These are phyloP conservation scores for Cartodere bifasciata DNA, from an alignment of 2,888 invertebrate genomes.

Conservation along the genomic window DNA sequence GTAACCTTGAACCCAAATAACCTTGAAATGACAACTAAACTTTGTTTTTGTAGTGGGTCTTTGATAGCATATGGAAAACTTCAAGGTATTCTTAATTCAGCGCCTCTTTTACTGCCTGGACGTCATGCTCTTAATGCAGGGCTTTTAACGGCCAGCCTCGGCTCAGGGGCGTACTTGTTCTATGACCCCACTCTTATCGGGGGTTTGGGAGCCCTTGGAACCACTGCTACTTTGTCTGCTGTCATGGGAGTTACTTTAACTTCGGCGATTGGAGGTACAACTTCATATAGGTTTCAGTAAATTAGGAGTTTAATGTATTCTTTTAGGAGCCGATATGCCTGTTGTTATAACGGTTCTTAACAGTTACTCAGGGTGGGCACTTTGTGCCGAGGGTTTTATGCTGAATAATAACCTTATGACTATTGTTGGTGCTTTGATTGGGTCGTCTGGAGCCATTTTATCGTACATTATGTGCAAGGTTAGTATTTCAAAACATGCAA, in stretches of 20 bases:
- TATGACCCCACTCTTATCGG: slow-evolving; percentile 50
- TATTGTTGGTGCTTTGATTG: slow-evolving; percentile 80
- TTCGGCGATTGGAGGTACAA: slow-evolving; percentile 71
- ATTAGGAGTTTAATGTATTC: slow-evolving; percentile 3
- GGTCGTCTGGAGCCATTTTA: slow-evolving; percentile 82
- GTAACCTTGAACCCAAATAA: slow-evolving; percentile 29
- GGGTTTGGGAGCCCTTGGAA: slow-evolving; percentile 60
- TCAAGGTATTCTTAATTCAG: slow-evolving; percentile 66
- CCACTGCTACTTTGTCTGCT: slow-evolving; percentile 65
- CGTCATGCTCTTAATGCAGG: slow-evolving; percentile 64
- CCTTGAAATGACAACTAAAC: background rate
- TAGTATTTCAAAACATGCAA: slow-evolving; percentile 13
- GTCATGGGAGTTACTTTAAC: slow-evolving; percentile 80
- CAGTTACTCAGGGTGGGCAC: slow-evolving; percentile 87
- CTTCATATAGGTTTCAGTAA: background rate
- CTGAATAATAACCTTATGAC: slow-evolving; percentile 86
- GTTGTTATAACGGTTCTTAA: slow-evolving; percentile 87
- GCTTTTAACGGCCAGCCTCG: slow-evolving; percentile 56
- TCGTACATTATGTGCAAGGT: slow-evolving; percentile 93
- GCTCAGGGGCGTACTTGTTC: slow-evolving; percentile 58
- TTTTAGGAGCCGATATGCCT: slow-evolving; percentile 79
- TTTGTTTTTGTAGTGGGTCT: slow-evolving; percentile 53
- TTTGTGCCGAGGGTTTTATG: slow-evolving; percentile 92
- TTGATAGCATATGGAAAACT: slow-evolving; percentile 83
- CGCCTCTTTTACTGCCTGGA: slow-evolving; percentile 71